Base-by-base conservation (phyloP, 2,888 invertebrate species). In the Lycocerus yunnanus region DNA sequence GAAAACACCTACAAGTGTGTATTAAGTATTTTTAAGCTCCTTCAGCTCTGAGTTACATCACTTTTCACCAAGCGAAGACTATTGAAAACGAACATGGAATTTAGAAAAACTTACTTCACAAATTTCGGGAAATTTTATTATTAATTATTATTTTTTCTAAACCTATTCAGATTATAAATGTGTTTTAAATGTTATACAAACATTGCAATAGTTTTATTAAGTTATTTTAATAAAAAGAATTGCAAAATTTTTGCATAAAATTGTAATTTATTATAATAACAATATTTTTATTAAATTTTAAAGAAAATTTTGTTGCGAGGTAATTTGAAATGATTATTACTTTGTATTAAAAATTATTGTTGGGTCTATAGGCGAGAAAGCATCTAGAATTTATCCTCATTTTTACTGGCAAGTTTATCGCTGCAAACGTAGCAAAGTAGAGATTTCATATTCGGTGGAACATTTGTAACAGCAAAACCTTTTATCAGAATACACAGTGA, bases 381-480 rank as follows among this genome's bases (percentile, higher is more conserved):
- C 78, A 78, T 77, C 80, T 79, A 78, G 81, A 81, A 84, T 84
- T 84, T 84, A 84, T 84, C 83, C 83, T 83, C 84, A 83, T 84
- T 84, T 84, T 84, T 84, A 84, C 82, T 84, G 84, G 81, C 82
- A 78, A 81, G 82, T 84, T 84, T 84, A 84, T 84, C 84, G 82
- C 81, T 81, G 82, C 81, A 81, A 79, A 81, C 82, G 82, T 81
- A 81, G 82, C 80, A 79, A 80, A 80, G 80, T 77, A 73, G 78
- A 77, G 79, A 78, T 80, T 81, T 81, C 81, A 81, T 81, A 82
- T 83, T 81, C 81, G 80, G 78, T 70, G 78, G 80, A 78, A 81
- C 83, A 83, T 84, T 84, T 83, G 83, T 83, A 82, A 83, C 83
- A 79, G 80, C 83, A 83, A 83, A 83, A 81, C 82, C 82, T 84